Base-by-base conservation (phyloP, 2,113 vertebrate genomes). In the Patagioenas fasciata region DNA sequence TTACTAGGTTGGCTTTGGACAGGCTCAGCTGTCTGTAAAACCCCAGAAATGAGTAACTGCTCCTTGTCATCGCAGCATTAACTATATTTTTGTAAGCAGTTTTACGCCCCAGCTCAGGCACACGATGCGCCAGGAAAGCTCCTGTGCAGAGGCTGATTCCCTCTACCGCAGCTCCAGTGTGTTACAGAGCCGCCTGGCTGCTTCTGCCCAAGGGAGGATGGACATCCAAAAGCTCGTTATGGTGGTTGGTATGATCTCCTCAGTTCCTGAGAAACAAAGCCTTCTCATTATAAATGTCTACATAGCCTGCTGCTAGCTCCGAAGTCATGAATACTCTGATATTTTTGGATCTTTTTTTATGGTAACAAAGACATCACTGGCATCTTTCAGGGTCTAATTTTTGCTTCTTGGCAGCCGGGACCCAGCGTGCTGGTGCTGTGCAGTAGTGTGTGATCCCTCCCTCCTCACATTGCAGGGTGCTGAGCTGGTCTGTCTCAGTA, bases 11-110 rank as follows among this genome's bases (percentile, higher is more conserved):
- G 32, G 47, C 53, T 82, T 67, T 75, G 65, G 51, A 44, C 42
- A 29, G 3, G 5, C 18, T 25, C n/a, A 57, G 64, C 51, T 73
- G 14, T 17, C 36, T 73, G 48, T 15, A 42, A 84, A 80, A 7
- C 8, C n/a, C 60, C 3, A 3, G 34, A 26, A 21, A 18, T 0
- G 2, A 34, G 21, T 17, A 21, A 50, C 47, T 24, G 8, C 19
- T 29, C 0, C 0, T 11, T 84, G 19, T 28, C 42, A 60, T 87
- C 20, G 4, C 0, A 6, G n/a, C 31, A 5, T 32, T 36, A 51
- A 3, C n/a, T 47, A 0, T n/a, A 2, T 29, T 78, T 66, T 8
- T 86, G 12, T 19, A 12, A 65, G 40, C 48, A 50, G 16, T 47
- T 67, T 10, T 67, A 20, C 40, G 57, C 36, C 44, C 16, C 16